phyloP scores from a whole-genome alignment of 2,113 vertebrate species.

The Benthochromis sp. region DNA sequence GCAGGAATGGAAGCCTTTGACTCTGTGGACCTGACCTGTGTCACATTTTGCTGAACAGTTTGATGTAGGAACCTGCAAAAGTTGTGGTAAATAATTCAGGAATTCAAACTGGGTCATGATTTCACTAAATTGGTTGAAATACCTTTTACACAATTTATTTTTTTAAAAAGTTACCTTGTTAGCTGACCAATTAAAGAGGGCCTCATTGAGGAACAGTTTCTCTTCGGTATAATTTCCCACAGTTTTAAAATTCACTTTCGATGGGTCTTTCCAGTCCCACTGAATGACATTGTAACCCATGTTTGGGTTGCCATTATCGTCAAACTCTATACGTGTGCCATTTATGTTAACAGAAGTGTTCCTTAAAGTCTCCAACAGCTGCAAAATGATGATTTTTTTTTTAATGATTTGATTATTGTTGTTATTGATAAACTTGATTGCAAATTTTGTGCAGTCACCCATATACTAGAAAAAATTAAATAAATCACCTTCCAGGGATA shows the following conservation, averaged over 20 bases:
- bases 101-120: not conserved
- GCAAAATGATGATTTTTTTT: too few relatives aligned
- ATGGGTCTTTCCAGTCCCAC: conserved; percentile 68
- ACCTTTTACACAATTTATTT: not conserved
- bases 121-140: not conserved
- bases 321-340: conserved; percentile 63
- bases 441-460: not conserved
- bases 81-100: not conserved
- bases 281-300: conserved; percentile 69
- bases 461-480: not conserved
- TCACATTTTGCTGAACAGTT: conserved; percentile 72
- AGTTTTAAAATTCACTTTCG: not conserved
- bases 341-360: not conserved
- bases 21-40: too few relatives aligned
- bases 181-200: conserved; percentile 75
- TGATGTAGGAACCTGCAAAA: conserved; percentile 38
- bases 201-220: conserved; percentile 44
- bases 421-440: not conserved
- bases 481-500: conserved; percentile 78
- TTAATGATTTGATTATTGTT: not conserved
- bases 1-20: too few relatives aligned
- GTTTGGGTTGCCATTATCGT: conserved; percentile 70
- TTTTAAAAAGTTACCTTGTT: conserved; percentile 13
- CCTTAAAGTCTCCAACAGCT: too few relatives aligned
- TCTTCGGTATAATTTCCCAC: conserved; percentile 69